These are phyloP conservation scores for Circaetus cinerascens DNA, from an alignment of 2,113 vertebrate genomes.

Conservation along the genomic window DNA sequence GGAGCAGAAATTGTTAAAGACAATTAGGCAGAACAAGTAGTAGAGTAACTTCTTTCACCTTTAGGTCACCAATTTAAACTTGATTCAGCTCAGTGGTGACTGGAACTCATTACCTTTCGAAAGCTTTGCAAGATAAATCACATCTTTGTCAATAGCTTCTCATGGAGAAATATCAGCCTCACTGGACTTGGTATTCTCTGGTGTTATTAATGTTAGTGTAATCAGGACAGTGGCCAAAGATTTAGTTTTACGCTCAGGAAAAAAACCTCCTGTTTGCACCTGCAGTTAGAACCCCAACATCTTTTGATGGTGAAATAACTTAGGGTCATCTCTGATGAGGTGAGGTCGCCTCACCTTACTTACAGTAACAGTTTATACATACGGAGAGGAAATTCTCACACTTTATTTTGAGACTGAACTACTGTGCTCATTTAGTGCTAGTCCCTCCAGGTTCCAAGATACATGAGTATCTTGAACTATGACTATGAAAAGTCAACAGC, in stretches of 20 bases:
- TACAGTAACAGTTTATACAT: background rate
- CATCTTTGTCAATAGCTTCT: background rate
- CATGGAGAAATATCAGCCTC: background rate
- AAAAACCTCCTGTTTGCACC: background rate
- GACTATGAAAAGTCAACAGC: background rate
- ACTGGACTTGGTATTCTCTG: background rate
- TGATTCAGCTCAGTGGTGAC: background rate
- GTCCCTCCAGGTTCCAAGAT: background rate
- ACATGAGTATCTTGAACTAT: background rate
- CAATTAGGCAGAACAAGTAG: conserved; percentile 5
- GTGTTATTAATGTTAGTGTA: background rate
- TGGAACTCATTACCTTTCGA: background rate
- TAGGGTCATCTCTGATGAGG: background rate
- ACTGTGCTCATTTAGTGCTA: background rate
- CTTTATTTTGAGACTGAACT: background rate
- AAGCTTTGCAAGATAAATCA: background rate
- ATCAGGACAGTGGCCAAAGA: background rate
- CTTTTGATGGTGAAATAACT: background rate
- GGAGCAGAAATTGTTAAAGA: background rate
- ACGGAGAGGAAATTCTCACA: background rate
- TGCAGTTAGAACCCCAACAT: background rate
- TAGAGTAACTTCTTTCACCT: background rate
- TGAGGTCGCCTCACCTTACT: background rate
- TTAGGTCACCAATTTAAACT: background rate
- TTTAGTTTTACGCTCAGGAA: background rate